Percentiles rank a stretch among this genome's conserved stretches.
These are phyloP conservation scores for Corythaixoides concolor DNA, from an alignment of 2,113 vertebrate species.

Conservation along the genomic window DNA sequence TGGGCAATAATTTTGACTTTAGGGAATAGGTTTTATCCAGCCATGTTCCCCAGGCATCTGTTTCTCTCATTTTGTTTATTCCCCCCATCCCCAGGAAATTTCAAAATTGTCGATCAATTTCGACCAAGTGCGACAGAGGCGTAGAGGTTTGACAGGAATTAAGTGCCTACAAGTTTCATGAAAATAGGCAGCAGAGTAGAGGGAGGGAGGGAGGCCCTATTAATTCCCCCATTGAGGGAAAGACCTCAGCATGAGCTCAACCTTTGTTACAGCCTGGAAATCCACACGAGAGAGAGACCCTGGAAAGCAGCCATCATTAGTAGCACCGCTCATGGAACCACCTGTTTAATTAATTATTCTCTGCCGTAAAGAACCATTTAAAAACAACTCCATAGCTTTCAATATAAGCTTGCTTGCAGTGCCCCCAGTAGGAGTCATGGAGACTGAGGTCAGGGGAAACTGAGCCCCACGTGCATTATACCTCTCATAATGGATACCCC, in stretches of 20 bases:
- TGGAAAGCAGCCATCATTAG: conserved; percentile 70
- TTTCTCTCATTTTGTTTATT: conserved; percentile 43
- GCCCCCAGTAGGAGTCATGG: conserved; percentile 55
- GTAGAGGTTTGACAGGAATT: conserved; percentile 53
- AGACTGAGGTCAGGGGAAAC: conserved; percentile 26
- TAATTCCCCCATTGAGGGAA: conserved; percentile 64
- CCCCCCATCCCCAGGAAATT: conserved; percentile 20
- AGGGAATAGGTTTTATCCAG: neutral
- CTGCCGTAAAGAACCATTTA: conserved; percentile 31
- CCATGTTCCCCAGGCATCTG: neutral
- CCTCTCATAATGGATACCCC: neutral
- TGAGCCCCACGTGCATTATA: conserved; percentile 24
- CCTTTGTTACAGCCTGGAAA: conserved; percentile 67
- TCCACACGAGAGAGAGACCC: conserved; percentile 64
- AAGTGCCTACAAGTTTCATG: conserved; percentile 60
- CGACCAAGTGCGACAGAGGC: conserved; percentile 9
- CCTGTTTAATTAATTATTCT: conserved; percentile 71
- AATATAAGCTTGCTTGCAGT: conserved; percentile 65
- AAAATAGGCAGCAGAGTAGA: conserved; percentile 53
- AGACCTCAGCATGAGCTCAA: conserved; percentile 67
- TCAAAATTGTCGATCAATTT: conserved; percentile 45
- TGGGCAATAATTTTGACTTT: neutral
- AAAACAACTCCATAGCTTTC: conserved; percentile 49
- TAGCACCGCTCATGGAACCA: conserved; percentile 52
- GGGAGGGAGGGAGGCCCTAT: conserved; percentile 57